phyloP scores from a whole-genome alignment of 2,797 vertebrate genomes.

The Hemibagrus guttatus region DNA sequence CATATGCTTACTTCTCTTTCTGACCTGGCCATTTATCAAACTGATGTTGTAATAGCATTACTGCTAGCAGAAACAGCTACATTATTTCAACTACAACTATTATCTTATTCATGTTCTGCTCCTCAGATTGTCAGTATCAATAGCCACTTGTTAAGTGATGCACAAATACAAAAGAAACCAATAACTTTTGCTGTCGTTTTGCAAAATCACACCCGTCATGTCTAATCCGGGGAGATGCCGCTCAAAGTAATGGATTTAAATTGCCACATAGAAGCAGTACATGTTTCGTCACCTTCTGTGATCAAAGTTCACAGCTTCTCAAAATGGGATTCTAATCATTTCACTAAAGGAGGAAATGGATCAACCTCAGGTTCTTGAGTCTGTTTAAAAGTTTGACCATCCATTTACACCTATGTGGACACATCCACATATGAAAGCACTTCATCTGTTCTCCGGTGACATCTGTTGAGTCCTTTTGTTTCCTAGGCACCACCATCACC shows the following conservation, averaged over 20 bases:
- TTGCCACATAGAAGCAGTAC: conserved; percentile 52
- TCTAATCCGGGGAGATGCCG: conserved; percentile 68
- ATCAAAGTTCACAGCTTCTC: conserved; percentile 43
- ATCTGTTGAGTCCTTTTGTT: no score
- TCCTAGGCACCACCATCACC: no score
- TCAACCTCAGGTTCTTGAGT: conserved; percentile 42
- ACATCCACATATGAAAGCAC: background rate
- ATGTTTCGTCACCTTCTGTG: conserved; percentile 30
- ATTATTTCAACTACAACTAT: conserved; percentile 72
- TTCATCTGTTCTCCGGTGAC: no score
- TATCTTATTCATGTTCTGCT: conserved; percentile 69
- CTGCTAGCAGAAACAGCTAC: conserved; percentile 62
- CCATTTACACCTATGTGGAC: background rate
- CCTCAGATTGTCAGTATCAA: conserved; percentile 74
- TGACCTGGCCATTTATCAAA: conserved; percentile 78
- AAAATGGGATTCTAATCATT: conserved; percentile 53
- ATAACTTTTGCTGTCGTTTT: conserved; percentile 64
- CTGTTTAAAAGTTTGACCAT: conserved; percentile 36
- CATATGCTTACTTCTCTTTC: conserved; percentile 61
- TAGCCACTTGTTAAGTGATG: conserved; percentile 72
- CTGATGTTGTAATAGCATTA: conserved; percentile 67
- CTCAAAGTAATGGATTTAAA: conserved; percentile 57
- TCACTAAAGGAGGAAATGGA: conserved; percentile 52
- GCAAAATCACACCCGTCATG: conserved; percentile 78
- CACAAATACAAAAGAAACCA: conserved; percentile 59